Evolutionary conservation across 2,888 invertebrate species (phyloP), one percentile per base, ranked within the genome.

Genomic region (Drosophila falleni): DNA sequence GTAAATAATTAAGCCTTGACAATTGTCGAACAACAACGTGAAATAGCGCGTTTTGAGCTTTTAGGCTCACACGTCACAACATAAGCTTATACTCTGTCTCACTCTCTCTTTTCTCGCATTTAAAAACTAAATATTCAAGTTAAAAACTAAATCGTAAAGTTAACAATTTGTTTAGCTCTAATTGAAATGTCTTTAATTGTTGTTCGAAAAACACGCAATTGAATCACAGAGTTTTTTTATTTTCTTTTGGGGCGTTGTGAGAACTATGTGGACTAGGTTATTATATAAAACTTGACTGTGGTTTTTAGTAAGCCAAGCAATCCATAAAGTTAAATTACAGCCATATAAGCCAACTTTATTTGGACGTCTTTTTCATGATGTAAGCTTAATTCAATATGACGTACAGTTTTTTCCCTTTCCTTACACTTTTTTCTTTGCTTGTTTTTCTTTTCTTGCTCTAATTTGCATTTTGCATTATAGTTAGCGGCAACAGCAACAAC

Each of bases 391-490:
- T 71, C 71, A 50, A 59, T 66, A 65, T 61, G 75, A 70, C 69
- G 81, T 71, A 62, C 61, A 50, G 47, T 49, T 60, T 50, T 55
- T 62, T 51, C 29, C 26, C 26, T 13, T 35, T 44, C 37, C 15
- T 39, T 44, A 49, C 13, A 35, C 37, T 19, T 54, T 53, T 47
- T 63, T 42, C 33, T 47, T 59, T 51, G 29, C 16, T 50, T 62
- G 37, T 58, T 60, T 41, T 53, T 50, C 44, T 53, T 49, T 46
- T 19, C 51, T 46, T 74, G 62, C 66, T 65, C 71, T 73, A 81
- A 87, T 84, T 84, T 84, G 87, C 87, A 84, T 84, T 84, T 84
- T 75, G 72, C 74, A 74, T 80, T 84, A 78, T 79, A 74, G 53
- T 68, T 69, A 53, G 58, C 47, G 35, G 50, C 65, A 49, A 29